Conservation (phyloP, 2,888 invertebrate genomes). For the Acanthopleura granulata region DNA sequence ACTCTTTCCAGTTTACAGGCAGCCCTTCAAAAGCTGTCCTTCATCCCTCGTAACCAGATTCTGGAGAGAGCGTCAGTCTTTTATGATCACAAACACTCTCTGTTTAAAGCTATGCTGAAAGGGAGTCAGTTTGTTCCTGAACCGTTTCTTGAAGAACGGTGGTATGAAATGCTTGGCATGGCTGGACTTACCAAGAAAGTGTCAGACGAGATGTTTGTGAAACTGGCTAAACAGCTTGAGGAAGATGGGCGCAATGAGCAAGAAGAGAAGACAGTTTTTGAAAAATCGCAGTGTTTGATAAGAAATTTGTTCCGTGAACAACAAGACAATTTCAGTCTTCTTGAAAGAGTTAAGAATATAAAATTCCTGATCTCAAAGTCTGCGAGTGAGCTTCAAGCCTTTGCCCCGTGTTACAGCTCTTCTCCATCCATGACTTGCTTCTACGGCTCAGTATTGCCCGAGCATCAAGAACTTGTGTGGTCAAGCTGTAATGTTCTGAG, state of each 20-base stretch:
- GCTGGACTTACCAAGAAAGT: constrained; percentile 32
- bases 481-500: neutral
- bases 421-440: neutral
- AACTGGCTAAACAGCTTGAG: constrained; percentile 27
- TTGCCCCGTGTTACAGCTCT: too few species aligned
- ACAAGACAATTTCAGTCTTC: constrained; percentile 4
- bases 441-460: neutral
- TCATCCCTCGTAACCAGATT: constrained; percentile 33
- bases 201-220: constrained; percentile 28
- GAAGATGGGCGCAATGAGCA: constrained; percentile 3
- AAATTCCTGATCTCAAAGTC: constrained; percentile 24
- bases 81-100: constrained; percentile 38
- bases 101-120: constrained; percentile 42
- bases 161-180: constrained; percentile 27
- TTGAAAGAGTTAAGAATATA: constrained; percentile 22
- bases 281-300: constrained; percentile 26
- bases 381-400: too few species aligned
- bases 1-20: constrained; percentile 29
- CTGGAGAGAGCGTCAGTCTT: constrained; percentile 38
- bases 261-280: neutral
- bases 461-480: neutral
- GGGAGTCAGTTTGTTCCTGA: constrained; percentile 37
- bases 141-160: constrained; percentile 14
- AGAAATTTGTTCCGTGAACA: constrained; percentile 22
- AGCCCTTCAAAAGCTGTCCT: constrained; percentile 31